These are phyloP conservation scores for Pica pica DNA, from an alignment of 2,113 vertebrate species.

Conservation along the genomic window DNA sequence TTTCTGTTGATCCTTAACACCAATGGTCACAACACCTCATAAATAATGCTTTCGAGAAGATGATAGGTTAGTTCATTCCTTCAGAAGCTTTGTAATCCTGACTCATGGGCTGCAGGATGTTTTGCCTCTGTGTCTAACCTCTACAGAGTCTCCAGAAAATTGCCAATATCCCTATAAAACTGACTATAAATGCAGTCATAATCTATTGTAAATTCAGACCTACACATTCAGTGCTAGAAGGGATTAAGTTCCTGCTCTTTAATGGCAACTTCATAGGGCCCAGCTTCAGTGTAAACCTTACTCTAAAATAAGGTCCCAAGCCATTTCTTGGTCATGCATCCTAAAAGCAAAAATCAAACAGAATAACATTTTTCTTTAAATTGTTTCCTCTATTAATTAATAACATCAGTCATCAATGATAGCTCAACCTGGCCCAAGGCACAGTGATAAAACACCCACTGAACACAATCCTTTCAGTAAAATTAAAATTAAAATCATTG, in stretches of 20 bases:
- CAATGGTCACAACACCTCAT: not conserved
- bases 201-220: not conserved
- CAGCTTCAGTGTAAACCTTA: not conserved
- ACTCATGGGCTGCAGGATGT: not conserved
- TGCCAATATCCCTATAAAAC: not conserved
- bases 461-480: not conserved
- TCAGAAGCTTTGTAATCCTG: not conserved
- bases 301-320: not conserved
- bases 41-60: conserved; percentile 10
- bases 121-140: not conserved
- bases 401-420: not conserved
- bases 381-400: not conserved
- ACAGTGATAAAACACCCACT: not conserved
- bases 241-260: not conserved
- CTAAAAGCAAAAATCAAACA: not conserved
- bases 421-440: not conserved
- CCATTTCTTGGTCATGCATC: not conserved
- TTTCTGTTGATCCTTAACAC: conserved; percentile 28
- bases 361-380: not conserved
- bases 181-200: not conserved
- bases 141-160: not conserved
- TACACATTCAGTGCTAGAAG: not conserved
- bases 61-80: not conserved
- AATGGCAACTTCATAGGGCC: not conserved
- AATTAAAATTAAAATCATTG: not conserved